Conservation (phyloP, 2,888 invertebrate species). For the Zhengitettix transpicula region DNA sequence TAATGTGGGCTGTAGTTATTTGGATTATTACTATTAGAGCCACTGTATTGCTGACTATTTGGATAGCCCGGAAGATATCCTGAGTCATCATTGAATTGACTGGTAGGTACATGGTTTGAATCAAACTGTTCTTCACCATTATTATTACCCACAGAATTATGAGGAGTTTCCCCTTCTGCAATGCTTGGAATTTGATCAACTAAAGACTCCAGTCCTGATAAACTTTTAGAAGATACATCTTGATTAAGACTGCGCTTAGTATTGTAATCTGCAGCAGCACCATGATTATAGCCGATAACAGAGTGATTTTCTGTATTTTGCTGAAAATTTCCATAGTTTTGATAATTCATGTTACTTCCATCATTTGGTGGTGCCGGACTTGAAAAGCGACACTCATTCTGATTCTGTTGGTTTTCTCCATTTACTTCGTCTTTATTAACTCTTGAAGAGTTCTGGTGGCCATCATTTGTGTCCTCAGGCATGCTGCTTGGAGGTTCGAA, state of each 20-base stretch:
- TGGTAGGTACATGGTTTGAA: conserved; percentile 9
- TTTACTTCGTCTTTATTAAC: conserved; percentile 19
- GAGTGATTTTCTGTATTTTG: conserved; percentile 17
- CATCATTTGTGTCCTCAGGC: conserved; percentile 22
- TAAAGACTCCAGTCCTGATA: conserved; percentile 72
- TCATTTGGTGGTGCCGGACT: conserved; percentile 26
- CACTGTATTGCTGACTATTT: conserved; percentile 14
- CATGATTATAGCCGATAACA: conserved; percentile 17
- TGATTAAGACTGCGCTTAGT: conserved; percentile 24
- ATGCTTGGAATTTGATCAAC: conserved; percentile 85
- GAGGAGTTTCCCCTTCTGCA: conserved; percentile 44
- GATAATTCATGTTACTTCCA: conserved; percentile 15
- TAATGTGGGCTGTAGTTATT: conserved; percentile 17
- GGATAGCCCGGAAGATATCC: conserved; percentile 17
- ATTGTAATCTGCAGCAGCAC: conserved; percentile 12
- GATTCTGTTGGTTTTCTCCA: conserved; percentile 19
- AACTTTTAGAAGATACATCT: conserved; percentile 70
- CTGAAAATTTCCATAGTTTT: conserved; percentile 19
- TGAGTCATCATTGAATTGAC: conserved; percentile 18
- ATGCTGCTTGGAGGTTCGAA: conserved; percentile 53
- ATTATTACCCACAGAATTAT: conserved; percentile 16
- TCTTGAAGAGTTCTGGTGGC: conserved; percentile 9
- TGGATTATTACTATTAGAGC: conserved; percentile 16
- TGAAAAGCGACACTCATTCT: conserved; percentile 30
- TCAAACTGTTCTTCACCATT: conserved; percentile 18